Base-by-base conservation (phyloP, 2,797 vertebrate genomes). In the Cheracebus regulus region DNA sequence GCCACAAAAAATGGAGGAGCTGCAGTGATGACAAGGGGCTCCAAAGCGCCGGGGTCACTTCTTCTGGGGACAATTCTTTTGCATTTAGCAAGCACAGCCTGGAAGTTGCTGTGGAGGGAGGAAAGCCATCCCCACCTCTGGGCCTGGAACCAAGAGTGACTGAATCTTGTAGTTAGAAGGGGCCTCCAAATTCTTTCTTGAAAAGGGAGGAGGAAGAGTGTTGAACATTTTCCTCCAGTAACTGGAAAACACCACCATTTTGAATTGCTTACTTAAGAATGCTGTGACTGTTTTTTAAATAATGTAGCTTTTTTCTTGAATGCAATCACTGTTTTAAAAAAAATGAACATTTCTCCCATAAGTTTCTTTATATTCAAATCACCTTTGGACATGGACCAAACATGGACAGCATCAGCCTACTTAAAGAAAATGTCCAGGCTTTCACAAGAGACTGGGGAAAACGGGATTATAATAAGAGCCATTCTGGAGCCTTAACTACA, bases 401-500 rank as follows among this genome's bases (percentile, higher is more conserved):
- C 76, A 79, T 81, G 95, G 95, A 93, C 92, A 93, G 95, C 91
- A 81, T 39, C 85, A 78, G 93, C 96, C 93, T 76, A 72, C 90
- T 88, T 94, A 89, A 86, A 93, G 95, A 76, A 97, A 90, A 97
- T 97, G 76, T 97, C 78, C 86, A 97, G 96, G 97, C 97, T 97
- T 98, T 98, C 94, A 94, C 93, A 92, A 95, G 96, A 91, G 97
- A 87, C 93, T 95, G 52, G 88, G 89, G 76, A 96, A 95, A 97
- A 87, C 2, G 33, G 92, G 96, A 83, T 96, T 96, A 89, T 96
- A 97, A 97, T 97, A 96, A 97, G 97, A 97, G 96, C 97, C 97
- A 92, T 98, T 98, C 96, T 98, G 97, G 97, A 98, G 90, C 83
- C 94, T 91, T 96, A 96, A 97, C 95, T 96, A 95, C 90, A 97